Base-by-base conservation (phyloP, 2,888 invertebrate genomes). In the Chromoteleia sp. region DNA sequence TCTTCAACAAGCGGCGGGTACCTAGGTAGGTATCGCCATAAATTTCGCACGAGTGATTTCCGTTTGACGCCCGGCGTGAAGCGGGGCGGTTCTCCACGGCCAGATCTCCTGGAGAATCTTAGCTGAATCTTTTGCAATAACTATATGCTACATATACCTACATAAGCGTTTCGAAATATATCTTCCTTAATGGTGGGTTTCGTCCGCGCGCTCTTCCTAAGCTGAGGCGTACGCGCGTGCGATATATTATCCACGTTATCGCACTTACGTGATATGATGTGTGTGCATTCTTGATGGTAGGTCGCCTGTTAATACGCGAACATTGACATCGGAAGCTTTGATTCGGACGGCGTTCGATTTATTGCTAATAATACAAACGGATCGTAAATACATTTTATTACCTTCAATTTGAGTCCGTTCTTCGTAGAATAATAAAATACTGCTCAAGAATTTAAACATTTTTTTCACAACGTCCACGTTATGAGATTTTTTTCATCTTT, bases 171-270 rank as follows among this genome's bases (percentile, higher is more conserved):
- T 71, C 77, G 76, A 84, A 79, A 85, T 84, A 85, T 82, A 85
- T 85, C 84, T 84, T 84, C 82, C 82, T 83, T 86, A 87, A 87
- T 85, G 82, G 83, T 74, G 67, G 86, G 82, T 70, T 84, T 82
- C 77, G 80, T 59, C 61, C 68, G 74, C 67, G 50, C 79, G 58
- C 78, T 54, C 43, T 61, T 73, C 78, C 71, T 73, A 54, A 50
- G 59, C 33, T 33, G 50, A 63, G 67, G 30, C 68, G 61, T 68
- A 80, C 59, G 58, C 76, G 75, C 65, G 56, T 67, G 78, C 68
- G 50, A 83, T 83, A 78, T 78, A 73, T 81, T 73, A 79, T 65
- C 36, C 29, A 36, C 75, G 75, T 78, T 81, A 83, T 81, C 81
- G 67, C 70, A 61, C 63, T 67, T 78, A 67, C 75, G 67, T 56